Base-by-base conservation (phyloP, 2,797 vertebrate genomes). In the Adrianichthys oophorus region DNA sequence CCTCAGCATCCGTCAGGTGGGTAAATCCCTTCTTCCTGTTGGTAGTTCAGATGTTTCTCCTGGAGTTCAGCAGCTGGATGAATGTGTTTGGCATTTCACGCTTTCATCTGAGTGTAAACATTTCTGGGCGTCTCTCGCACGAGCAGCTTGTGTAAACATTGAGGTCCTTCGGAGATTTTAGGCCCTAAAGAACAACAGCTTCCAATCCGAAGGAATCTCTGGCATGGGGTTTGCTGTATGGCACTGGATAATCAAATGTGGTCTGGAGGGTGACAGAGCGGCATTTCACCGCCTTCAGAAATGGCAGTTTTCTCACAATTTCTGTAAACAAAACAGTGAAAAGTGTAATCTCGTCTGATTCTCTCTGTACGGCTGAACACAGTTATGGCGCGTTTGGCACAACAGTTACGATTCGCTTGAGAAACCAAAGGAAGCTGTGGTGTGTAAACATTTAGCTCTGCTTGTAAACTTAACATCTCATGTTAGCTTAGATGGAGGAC, bases 391-490 rank as follows among this genome's bases (percentile, higher is more conserved):
- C 14, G 60, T 54, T 75, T 75, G 73, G 79, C 80, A 78, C 74
- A 13, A 67, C 55, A 48, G 53, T 75, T 52, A 61, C 24, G 15
- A 66, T 70, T 77, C 54, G 66, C 23, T 19, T 26, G 47, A 67
- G 72, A 72, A 68, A 70, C 52, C 48, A 0, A 70, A 65, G 71
- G 65, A 73, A 69, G 59, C 42, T 52, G 66, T 26, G 8, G 21
- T 74, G 55, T 89, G 92, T 91, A 92, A 93, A 93, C 90, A 88
- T 85, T 78, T 73, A 87, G 79, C 24, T 61, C 53, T 48, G 52
- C 1, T 72, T 87, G 89, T 91, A 91, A 92, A 91, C 89, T 76
- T 85, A 51, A 21, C 37, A 46, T 49, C 48, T 42, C 62, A 57
- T 47, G 26, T 46, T 65, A 63, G 62, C 23, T 41, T 53, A 26